Conservation (phyloP, 2,797 vertebrate genomes). For the Helostoma temminkii region DNA sequence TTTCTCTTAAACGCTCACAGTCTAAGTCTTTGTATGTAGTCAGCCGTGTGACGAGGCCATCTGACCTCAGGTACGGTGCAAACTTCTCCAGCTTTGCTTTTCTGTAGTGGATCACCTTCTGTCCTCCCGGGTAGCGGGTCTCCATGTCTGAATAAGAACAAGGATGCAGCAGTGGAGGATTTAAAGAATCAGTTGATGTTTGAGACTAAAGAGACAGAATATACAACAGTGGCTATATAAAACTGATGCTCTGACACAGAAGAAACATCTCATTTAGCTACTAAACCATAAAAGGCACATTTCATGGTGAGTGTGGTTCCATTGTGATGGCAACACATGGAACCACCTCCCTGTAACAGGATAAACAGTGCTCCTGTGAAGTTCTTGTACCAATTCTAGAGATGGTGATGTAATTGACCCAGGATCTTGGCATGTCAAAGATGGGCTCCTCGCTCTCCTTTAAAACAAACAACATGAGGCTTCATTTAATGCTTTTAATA, state of each 20-base stretch:
- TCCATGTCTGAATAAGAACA: constrained; percentile 83
- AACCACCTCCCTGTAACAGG: too few relatives aligned
- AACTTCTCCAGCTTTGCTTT: constrained; percentile 89
- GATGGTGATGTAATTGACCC: constrained; percentile 87
- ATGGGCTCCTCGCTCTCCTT: constrained; percentile 74
- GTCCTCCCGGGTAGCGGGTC: constrained; percentile 82
- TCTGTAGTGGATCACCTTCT: constrained; percentile 85
- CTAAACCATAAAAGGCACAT: too few relatives aligned
- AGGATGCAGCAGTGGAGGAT: neutral
- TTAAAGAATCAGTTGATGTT: too few relatives aligned
- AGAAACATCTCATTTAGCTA: too few relatives aligned
- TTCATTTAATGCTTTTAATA: too few relatives aligned
- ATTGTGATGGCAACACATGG: too few relatives aligned
- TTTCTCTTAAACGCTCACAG: constrained; percentile 80
- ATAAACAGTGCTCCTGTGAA: too few relatives aligned
- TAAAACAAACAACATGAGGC: constrained; percentile 53
- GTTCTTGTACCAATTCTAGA: constrained; percentile 82
- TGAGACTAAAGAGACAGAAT: too few relatives aligned
- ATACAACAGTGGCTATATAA: too few relatives aligned
- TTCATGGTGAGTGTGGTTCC: too few relatives aligned
- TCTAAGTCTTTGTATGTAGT: constrained; percentile 83
- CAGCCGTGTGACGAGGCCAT: constrained; percentile 86
- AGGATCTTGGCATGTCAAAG: constrained; percentile 89
- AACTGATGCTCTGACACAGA: too few relatives aligned
- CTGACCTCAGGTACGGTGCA: constrained; percentile 77